Evolutionary conservation across 2,888 invertebrate species (phyloP), one percentile per base, ranked within the genome.

Genomic region (Xiphydria camelus): DNA sequence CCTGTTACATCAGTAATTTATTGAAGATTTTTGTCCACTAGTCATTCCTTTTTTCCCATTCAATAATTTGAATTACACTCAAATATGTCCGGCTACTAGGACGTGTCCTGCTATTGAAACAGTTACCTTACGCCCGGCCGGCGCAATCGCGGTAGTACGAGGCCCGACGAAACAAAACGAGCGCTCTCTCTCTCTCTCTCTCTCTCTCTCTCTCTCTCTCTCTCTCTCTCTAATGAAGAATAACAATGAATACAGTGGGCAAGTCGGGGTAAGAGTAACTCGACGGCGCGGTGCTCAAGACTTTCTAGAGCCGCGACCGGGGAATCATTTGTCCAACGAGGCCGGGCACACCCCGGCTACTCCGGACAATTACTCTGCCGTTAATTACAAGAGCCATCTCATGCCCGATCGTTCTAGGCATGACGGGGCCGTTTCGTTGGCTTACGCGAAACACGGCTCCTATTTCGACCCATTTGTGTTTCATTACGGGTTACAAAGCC

Each of bases 211-310:
- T n/a, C n/a, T n/a, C n/a, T n/a, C n/a, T n/a, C n/a, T n/a, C n/a
- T n/a, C n/a, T n/a, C n/a, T n/a, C n/a, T n/a, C n/a, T n/a, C n/a
- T 48, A 52, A 58, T 59, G 58, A 61, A 59, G 59, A 61, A 55
- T 54, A 54, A 61, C 45, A 57, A 61, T 53, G 55, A 59, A 56
- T 49, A 50, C 38, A 47, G 54, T 56, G 45, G 53, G 52, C 47
- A 51, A 49, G n/a, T n/a, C n/a, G n/a, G n/a, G n/a, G n/a, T n/a
- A n/a, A n/a, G 43, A 44, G 42, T 44, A 49, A 39, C 25, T 33
- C 34, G 15, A 33, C 47, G 34, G 43, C 31, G 22, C 32, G 36
- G 41, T 44, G 10, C 34, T 45, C 34, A 15, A 39, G 44, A 46
- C 47, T 55, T 49, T 53, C 49, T 43, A 49, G 47, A 44, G 48